Evolutionary conservation across 2,113 vertebrate genomes (phyloP).

Genomic region (Pontoporia blainvillei): DNA sequence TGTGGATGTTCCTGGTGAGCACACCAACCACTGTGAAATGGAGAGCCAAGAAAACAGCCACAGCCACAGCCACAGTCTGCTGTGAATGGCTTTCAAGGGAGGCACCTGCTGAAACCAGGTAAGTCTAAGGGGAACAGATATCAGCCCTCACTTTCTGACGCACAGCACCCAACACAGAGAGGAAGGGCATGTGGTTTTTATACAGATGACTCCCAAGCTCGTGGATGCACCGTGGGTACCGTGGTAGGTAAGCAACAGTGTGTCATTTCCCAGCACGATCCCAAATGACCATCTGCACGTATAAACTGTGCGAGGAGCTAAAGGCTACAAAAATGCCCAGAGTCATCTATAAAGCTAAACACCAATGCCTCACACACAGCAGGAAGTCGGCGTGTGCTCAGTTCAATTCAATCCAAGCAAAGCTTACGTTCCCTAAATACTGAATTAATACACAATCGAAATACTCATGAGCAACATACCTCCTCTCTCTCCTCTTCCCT

Average conservation of each 20-base stretch:
- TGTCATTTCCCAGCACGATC: background rate
- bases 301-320: accelerated
- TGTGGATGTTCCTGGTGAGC: accelerated
- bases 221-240: accelerated
- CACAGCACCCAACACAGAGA: background rate
- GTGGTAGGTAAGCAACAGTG: too few relatives aligned
- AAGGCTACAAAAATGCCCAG: background rate
- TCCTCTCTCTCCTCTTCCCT: background rate
- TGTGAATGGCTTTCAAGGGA: background rate
- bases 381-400: background rate
- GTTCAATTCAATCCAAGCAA: accelerated
- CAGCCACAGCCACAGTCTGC: background rate
- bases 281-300: accelerated
- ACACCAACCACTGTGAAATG: background rate
- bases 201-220: background rate
- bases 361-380: accelerated
- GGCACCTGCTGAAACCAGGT: background rate
- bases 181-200: background rate
- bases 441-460: background rate
- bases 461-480: background rate
- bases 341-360: background rate
- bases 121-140: accelerated
- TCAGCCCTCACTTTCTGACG: background rate
- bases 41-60: background rate
- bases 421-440: background rate